Evolutionary conservation across 2,113 vertebrate species (phyloP).

Genomic region (Xyrauchen texanus): DNA sequence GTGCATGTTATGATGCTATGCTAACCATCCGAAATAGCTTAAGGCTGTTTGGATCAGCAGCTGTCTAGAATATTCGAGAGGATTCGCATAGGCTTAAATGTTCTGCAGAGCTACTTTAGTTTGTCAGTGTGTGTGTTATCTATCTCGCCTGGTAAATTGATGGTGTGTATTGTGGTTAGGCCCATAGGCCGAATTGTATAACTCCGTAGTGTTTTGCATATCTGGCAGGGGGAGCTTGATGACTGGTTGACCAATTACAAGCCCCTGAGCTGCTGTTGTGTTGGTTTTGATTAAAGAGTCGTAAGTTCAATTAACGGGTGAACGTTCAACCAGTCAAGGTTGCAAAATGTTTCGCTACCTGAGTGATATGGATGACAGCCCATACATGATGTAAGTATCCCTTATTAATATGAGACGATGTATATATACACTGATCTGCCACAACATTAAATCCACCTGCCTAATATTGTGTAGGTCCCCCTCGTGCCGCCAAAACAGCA

Average conservation of each 20-base stretch:
- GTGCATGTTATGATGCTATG: slow-evolving; percentile 27
- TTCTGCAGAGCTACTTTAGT: slow-evolving; percentile 10
- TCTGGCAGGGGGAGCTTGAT: slow-evolving; percentile 24
- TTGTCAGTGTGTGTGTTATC: neutral
- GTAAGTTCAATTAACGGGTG: neutral
- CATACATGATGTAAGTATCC: slow-evolving; percentile 77
- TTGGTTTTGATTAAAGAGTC: neutral
- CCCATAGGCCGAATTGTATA: slow-evolving; percentile 11
- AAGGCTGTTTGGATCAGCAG: slow-evolving; percentile 23
- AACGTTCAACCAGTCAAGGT: neutral
- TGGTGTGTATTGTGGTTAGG: slow-evolving; percentile 18
- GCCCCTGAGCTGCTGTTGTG: neutral
- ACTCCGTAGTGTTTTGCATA: slow-evolving; percentile 12
- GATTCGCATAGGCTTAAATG: slow-evolving; percentile 7
- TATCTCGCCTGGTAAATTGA: slow-evolving; percentile 6
- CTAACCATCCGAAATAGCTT: slow-evolving; percentile 22
- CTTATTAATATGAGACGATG: too few species aligned
- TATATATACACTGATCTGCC: too few species aligned
- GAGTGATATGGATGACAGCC: slow-evolving; percentile 78
- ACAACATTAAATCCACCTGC: too few species aligned
- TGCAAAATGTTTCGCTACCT: slow-evolving; percentile 79
- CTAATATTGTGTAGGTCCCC: too few species aligned
- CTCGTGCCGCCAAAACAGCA: too few species aligned
- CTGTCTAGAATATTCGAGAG: slow-evolving; percentile 9
- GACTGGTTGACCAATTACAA: slow-evolving; percentile 31